Evolutionary conservation across 2,113 vertebrate species (phyloP).

Genomic region (Toxotes jaculatrix): DNA sequence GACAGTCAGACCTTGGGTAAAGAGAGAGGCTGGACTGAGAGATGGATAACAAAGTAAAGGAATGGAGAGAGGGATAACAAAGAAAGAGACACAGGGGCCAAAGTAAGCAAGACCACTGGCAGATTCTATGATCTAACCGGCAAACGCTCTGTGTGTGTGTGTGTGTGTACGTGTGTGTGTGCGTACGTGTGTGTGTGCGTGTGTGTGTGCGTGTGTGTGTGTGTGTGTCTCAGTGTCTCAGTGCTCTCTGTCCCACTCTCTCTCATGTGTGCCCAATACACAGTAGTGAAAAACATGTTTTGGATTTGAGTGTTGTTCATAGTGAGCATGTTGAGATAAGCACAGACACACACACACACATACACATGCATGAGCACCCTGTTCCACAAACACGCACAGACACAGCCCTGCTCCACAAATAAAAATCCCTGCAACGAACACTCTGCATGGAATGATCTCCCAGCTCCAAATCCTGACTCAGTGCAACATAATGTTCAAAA

Average conservation of each 20-base stretch:
- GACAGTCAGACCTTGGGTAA: conserved; percentile 44
- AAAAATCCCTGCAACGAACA: conserved; percentile 12
- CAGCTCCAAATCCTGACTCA: conserved; percentile 25
- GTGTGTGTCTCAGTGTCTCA: conserved; percentile 7
- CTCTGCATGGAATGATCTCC: conserved; percentile 12
- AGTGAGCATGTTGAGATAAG: conserved; percentile 36
- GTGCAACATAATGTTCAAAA: conserved; percentile 15
- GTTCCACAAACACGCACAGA: conserved; percentile 32
- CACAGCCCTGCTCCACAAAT: conserved; percentile 30
- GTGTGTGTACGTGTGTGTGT: no score
- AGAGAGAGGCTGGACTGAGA: conserved; percentile 38
- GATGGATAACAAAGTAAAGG: conserved; percentile 50
- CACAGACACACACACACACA: conserved; percentile 2
- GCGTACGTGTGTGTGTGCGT: no score
- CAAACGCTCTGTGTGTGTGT: conserved; percentile 14
- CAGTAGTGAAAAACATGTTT: conserved; percentile 77
- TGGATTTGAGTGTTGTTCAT: conserved; percentile 43
- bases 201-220: conserved; percentile 16
- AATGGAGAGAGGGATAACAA: conserved; percentile 64
- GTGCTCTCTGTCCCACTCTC: conserved; percentile 9
- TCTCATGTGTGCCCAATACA: conserved; percentile 38
- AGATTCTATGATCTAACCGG: conserved; percentile 46
- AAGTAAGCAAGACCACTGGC: conserved; percentile 68
- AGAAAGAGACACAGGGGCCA: conserved; percentile 58
- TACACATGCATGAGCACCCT: conserved; percentile 12